Conservation (phyloP, 2,113 vertebrate genomes). For the Aspiorhynchus laticeps region DNA sequence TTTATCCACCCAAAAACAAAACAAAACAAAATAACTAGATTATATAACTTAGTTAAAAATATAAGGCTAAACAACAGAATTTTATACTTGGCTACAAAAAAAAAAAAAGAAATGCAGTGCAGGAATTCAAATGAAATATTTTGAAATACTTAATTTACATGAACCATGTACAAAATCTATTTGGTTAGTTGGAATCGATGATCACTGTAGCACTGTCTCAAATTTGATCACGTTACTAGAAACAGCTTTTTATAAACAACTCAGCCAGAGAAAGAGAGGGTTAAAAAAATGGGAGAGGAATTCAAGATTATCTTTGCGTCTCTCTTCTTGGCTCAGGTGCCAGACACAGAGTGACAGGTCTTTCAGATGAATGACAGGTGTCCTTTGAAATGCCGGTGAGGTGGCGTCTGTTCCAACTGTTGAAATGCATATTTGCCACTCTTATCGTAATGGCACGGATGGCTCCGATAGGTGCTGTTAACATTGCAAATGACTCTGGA, state of each 20-base stretch:
- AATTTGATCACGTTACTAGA: not conserved
- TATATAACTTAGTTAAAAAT: not conserved
- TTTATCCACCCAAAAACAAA: too few species aligned
- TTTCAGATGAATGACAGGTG: slow-evolving; percentile 99
- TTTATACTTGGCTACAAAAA: not conserved
- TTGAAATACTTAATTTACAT: not conserved
- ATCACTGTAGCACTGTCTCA: not conserved
- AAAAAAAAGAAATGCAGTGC: not conserved
- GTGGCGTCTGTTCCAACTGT: slow-evolving; percentile 96
- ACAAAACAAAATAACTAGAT: not conserved
- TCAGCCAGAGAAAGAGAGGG: slow-evolving; percentile 73
- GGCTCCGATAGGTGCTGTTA: slow-evolving; percentile 99
- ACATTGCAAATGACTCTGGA: slow-evolving; percentile 99
- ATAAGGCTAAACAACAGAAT: not conserved
- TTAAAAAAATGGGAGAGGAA: slow-evolving; percentile 80
- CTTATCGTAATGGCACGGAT: slow-evolving; percentile 99
- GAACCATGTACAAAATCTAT: not conserved
- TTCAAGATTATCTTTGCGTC: slow-evolving; percentile 97
- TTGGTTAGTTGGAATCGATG: not conserved
- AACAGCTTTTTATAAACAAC: slow-evolving; percentile 2
- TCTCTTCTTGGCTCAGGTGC: slow-evolving; percentile 87
- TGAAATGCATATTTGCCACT: slow-evolving; percentile 99
- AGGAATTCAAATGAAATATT: not conserved
- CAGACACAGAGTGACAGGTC: slow-evolving; percentile 95
- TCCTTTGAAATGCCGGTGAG: slow-evolving; percentile 98